Evolutionary conservation across 2,888 invertebrate species (phyloP), one percentile per base, ranked within the genome.

Genomic region (Thecophora atra): DNA sequence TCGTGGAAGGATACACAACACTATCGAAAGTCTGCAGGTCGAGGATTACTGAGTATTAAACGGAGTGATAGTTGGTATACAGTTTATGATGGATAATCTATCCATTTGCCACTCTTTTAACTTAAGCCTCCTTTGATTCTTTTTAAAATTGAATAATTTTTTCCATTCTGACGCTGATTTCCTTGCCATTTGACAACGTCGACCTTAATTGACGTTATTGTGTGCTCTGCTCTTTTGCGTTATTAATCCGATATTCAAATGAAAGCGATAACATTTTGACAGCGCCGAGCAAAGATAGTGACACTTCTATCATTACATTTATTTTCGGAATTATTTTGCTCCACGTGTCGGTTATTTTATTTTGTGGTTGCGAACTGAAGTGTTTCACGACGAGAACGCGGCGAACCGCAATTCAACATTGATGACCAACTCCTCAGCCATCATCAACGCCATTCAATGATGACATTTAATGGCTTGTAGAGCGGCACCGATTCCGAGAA

Each of bases 181-280:
- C 44, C 11, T 3, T n/a, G 63, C 19, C 44, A 24, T 15, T 6
- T 21, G 63, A 37, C 21, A 37, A 62, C 47, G 60, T 19, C 51
- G 79, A 80, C 79, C 81, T 80, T 80, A 82, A 81, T 83, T 82
- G 82, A 80, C 80, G 78, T 78, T 80, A 81, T 82, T 82, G 82
- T n/a, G n/a, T 81, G 82, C 81, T 79, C 79, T 81, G 69, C 42
- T 78, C 78, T 81, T 81, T 81, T 80, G 82, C 79, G 77, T 80
- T 80, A 70, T 70, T 70, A 70, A 70, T 62, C 37, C 51, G 62
- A 63, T 58, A 58, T 70, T 63, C 70, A 58, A 28, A 24, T 21
- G 26, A 26, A 15, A 21, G 30, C 54, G 62, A 62, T 51, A 70
- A 70, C 52, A 70, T 70, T 70, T 70, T 63, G 70, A 70, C 63